Conservation (phyloP, 1,140 invertebrate genomes). For the Sminthurinus signatus region DNA sequence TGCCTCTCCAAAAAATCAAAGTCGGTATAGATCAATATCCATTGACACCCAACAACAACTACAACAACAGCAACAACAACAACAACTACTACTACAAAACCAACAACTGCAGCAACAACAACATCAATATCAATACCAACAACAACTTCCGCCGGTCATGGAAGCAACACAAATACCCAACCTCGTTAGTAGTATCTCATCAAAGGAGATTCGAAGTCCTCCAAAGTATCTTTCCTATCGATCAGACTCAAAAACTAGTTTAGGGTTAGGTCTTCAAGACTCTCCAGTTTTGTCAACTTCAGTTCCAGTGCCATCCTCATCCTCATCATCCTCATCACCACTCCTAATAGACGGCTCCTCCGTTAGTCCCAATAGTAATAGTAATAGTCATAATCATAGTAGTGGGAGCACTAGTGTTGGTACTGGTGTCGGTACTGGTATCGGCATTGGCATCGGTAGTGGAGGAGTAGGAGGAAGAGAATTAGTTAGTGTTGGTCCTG, state of each 20-base stretch:
- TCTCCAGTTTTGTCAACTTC: slow-evolving; percentile 2
- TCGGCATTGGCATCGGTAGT: no score
- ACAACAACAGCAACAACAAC: no score
- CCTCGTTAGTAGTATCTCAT: background rate
- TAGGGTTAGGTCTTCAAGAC: slow-evolving; percentile 1
- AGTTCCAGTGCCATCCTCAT: background rate
- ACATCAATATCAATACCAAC: no score
- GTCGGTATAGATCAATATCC: background rate
- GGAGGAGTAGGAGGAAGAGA: no score
- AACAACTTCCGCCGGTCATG: background rate
- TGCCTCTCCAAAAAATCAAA: background rate
- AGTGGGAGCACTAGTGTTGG: no score
- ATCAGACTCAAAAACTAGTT: background rate
- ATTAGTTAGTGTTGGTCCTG: no score
- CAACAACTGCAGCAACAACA: no score
- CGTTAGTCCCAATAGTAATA: background rate
- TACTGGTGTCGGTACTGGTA: no score
- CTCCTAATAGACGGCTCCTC: background rate
- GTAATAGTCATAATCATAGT: background rate
- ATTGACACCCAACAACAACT: background rate
- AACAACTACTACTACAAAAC: no score
- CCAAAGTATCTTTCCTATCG: background rate
- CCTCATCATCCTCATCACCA: no score
- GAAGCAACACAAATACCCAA: background rate
- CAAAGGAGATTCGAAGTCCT: background rate